Evolutionary conservation across 2,797 vertebrate species (phyloP).

Genomic region (Myotis myotis): DNA sequence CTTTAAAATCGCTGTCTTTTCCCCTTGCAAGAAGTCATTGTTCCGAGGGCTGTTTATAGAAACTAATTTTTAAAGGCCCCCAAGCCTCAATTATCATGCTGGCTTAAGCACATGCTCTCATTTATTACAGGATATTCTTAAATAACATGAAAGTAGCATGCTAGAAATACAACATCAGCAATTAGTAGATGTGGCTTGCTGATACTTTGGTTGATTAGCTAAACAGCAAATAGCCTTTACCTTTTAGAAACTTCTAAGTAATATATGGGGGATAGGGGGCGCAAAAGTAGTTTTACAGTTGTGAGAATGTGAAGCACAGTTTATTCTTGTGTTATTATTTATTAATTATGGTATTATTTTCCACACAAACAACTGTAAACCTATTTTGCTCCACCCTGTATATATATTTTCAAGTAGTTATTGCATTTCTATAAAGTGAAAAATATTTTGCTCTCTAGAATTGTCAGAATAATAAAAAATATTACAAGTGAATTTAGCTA

Average conservation of each 20-base stretch:
- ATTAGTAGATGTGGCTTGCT: background rate
- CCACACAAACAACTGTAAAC: background rate
- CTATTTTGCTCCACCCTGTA: background rate
- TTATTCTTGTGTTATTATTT: background rate
- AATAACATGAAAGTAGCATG: background rate
- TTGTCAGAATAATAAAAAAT: background rate
- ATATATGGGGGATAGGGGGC: background rate
- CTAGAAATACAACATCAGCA: background rate
- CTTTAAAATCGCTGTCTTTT: constrained; percentile 61
- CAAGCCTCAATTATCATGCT: constrained; percentile 23
- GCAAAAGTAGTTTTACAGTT: background rate
- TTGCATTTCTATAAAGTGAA: background rate
- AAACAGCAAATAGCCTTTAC: background rate
- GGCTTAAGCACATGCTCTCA: background rate
- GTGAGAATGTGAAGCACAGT: background rate
- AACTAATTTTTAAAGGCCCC: background rate
- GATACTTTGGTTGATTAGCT: background rate
- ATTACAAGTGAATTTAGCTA: background rate
- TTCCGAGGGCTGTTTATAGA: constrained; percentile 43
- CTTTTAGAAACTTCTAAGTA: background rate
- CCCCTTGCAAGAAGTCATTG: constrained; percentile 24
- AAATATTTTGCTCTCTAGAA: background rate
- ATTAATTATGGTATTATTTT: background rate
- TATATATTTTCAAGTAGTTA: background rate
- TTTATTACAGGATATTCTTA: constrained; percentile 38